Evolutionary conservation across 2,888 invertebrate genomes (phyloP).

Genomic region (Hemithea aestivaria): DNA sequence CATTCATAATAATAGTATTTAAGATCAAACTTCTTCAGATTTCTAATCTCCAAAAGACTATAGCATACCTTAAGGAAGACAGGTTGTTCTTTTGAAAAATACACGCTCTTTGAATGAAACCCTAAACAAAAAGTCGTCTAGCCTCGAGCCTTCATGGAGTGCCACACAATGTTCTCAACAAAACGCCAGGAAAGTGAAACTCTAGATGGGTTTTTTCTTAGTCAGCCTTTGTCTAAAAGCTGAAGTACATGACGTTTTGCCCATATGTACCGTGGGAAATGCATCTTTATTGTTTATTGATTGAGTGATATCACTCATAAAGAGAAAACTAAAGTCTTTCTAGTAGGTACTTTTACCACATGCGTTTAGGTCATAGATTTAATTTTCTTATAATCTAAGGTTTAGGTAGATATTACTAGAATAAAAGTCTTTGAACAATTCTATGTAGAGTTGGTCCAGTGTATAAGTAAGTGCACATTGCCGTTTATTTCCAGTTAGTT

Average conservation of each 20-base stretch:
- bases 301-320: conserved; percentile 24
- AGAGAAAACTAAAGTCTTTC: conserved; percentile 14
- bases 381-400: no score
- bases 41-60: no score
- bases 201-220: conserved; percentile 50
- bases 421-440: no score
- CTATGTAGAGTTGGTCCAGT: no score
- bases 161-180: conserved; percentile 50
- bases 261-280: conserved; percentile 50
- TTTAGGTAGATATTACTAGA: no score
- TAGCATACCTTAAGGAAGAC: no score
- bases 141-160: conserved; percentile 37
- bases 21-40: no score
- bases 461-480: no score
- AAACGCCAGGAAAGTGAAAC: conserved; percentile 59
- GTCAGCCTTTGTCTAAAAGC: conserved; percentile 45
- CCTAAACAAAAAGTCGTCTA: conserved; percentile 43
- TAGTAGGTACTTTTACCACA: not conserved
- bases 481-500: no score
- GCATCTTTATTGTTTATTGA: conserved; percentile 53
- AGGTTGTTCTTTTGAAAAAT: not conserved
- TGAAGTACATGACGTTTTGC: conserved; percentile 41
- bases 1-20: no score
- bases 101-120: conserved; percentile 33
- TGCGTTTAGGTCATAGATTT: no score